Percentiles rank a stretch among this genome's conserved stretches.
Evolutionary conservation across 2,797 vertebrate genomes (phyloP).

Genomic region (Argentina silus): DNA sequence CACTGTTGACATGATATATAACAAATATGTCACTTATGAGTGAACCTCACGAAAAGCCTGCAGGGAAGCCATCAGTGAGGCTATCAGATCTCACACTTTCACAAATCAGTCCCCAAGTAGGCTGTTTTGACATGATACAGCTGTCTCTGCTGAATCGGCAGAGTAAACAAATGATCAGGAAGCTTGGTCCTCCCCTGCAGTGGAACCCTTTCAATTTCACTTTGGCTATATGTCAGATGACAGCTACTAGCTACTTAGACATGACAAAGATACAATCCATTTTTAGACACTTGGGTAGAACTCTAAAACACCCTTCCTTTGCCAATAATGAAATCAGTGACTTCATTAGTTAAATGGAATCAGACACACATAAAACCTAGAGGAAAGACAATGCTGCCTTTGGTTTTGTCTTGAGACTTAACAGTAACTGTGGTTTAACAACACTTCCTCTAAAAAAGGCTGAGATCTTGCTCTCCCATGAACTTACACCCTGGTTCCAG

Average conservation of each 20-base stretch:
- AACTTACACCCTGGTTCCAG: constrained; percentile 64
- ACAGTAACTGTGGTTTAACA: neutral
- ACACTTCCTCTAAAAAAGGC: constrained; percentile 54
- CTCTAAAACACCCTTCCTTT: neutral
- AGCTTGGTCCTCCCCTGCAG: constrained; percentile 17
- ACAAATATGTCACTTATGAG: constrained; percentile 9
- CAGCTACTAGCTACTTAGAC: neutral
- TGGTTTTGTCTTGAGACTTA: neutral
- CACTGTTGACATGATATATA: constrained; percentile 12
- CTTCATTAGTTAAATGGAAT: neutral
- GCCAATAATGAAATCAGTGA: neutral
- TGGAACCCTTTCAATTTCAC: constrained; percentile 38
- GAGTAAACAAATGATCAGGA: constrained; percentile 37
- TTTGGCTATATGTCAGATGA: constrained; percentile 21
- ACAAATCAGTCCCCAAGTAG: constrained; percentile 33
- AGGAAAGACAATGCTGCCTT: neutral
- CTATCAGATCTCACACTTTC: neutral
- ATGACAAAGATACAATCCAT: neutral
- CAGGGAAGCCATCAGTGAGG: neutral
- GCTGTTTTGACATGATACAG: constrained; percentile 40
- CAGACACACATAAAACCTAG: neutral
- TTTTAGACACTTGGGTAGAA: neutral
- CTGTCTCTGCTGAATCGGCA: constrained; percentile 38
- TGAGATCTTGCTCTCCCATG: constrained; percentile 57
- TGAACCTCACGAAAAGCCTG: constrained; percentile 15